Base-by-base conservation (phyloP, 2,113 vertebrate genomes). In the Macaca mulatta region DNA sequence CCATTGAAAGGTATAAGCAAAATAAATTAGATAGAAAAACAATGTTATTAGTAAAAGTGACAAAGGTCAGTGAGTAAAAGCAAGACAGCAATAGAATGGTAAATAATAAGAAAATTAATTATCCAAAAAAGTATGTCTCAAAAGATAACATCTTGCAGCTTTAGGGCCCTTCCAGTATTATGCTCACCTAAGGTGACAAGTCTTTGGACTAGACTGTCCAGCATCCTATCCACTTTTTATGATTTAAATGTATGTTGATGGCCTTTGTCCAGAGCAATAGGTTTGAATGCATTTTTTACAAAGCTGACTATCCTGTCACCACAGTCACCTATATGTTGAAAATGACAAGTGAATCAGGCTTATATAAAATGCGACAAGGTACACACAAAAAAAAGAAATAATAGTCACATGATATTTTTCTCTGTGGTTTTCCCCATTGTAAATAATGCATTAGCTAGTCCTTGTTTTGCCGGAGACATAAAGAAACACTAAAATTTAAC, bases 221-320 rank as follows among this genome's bases (percentile, higher is more conserved):
- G 4, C 8, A 14, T 81, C 88, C 27, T 59, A 72, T 9, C 70
- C 30, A 87, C 20, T 80, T 75, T 74, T 93, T 75, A 48, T 90
- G 40, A 88, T 16, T 22, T 80, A 90, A 88, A 70, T 97, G 23
- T 27, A 55, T 93, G 64, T 50, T 94, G 93, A 96, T 94, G 48
- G 70, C 9, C 38, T 84, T n/a, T 75, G 32, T 78, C 6, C 7
- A 48, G 35, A 80, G 10, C n/a, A 27, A 4, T 81, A 32, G 48
- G 22, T 64, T 57, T 90, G 52, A 69, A 69, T 20, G 38, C 25
- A 80, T 55, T 70, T 84, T 93, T 70, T 85, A 57, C 43, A 75
- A 77, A 77, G 10, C 55, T 61, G 48, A 77, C 81, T 67, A 40
- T 16, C 8, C 77, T 5, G 61, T 90, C 38, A 84, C 40, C 35